These are phyloP conservation scores for Melikaiella ostensackeni DNA, from an alignment of 2,888 invertebrate species.

Conservation along the genomic window DNA sequence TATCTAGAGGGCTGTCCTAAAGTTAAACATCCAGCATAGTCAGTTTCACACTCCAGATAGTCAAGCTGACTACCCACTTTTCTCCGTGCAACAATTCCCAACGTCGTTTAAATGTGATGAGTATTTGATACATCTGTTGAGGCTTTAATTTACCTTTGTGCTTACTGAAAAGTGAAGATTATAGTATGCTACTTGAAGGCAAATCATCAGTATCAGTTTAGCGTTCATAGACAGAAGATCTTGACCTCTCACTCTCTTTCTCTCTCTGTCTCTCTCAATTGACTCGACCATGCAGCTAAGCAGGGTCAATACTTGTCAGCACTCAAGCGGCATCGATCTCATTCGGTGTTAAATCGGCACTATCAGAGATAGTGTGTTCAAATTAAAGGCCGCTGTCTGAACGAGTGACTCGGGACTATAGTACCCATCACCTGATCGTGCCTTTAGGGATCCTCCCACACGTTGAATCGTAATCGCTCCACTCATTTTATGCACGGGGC, in stretches of 20 bases:
- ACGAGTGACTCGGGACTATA: slow-evolving; percentile 41
- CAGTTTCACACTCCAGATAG: too few relatives aligned
- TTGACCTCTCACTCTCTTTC: slow-evolving; percentile 14
- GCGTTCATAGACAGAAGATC: slow-evolving; percentile 15
- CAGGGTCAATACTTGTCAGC: slow-evolving; percentile 36
- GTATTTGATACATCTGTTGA: slow-evolving; percentile 14
- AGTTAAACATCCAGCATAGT: too few relatives aligned
- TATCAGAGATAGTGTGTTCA: slow-evolving; percentile 31
- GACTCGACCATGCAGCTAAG: background rate
- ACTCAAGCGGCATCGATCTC: slow-evolving; percentile 41
- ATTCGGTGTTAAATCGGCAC: slow-evolving; percentile 39
- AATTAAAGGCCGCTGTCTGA: slow-evolving; percentile 39
- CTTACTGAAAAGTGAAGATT: background rate
- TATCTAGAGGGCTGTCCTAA: too few relatives aligned
- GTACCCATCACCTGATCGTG: slow-evolving; percentile 39
- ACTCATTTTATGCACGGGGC: slow-evolving; percentile 5
- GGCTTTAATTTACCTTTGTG: background rate
- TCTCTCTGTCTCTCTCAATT: background rate
- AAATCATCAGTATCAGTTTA: slow-evolving; percentile 19
- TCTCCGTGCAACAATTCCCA: background rate
- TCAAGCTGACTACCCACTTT: too few relatives aligned
- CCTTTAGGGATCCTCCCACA: slow-evolving; percentile 15
- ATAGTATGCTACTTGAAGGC: background rate
- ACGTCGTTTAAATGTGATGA: background rate
- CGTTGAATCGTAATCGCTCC: background rate